Base-by-base conservation (phyloP, 1,140 invertebrate genomes). In the Achroia grisella region DNA sequence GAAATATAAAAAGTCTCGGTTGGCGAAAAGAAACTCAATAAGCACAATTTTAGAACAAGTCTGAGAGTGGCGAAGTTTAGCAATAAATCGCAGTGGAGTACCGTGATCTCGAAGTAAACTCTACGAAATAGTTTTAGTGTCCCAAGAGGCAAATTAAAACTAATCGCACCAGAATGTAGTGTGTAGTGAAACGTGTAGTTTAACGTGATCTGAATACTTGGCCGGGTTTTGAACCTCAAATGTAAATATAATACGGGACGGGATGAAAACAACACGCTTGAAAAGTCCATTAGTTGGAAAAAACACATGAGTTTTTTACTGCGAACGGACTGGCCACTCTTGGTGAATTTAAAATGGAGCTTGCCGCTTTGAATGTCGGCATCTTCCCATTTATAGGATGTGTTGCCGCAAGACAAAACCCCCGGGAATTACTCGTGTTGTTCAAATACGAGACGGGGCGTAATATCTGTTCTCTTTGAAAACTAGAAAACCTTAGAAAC, bases 381-480 rank as follows among this genome's bases (percentile, higher is more conserved):
- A 56, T 74, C 69, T 83, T 78, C 70, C 66, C 73, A 75, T 80
- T 77, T 69, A 68, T 70, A 56, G 61, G 43, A 63, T 61, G 62
- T 66, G 66, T 67, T 62, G 65, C 74, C 75, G 67, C 66, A 68
- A 80, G 75, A 83, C 73, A 78, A 78, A 79, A 80, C 76, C 70
- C 62, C 63, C 58, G 67, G 68, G 62, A 77, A 76, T 72, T 75
- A 72, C 67, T 71, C 67, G 63, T 73, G 67, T 66, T 70, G 62
- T 52, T 70, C 71, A 71, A 79, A 82, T 71, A 75, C 67, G 61
- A 63, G 57, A 43, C 50, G 58, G 52, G 51, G 71, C 49, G 78
- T 67, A 77, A 77, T 72, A 77, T 78, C 63, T 71, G n/a, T 53
- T 59, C 61, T 61, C 71, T 79, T 80, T 83, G 70, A 74, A 67